These are phyloP conservation scores for Channa maculata DNA, from an alignment of 2,113 vertebrate species.

Conservation along the genomic window DNA sequence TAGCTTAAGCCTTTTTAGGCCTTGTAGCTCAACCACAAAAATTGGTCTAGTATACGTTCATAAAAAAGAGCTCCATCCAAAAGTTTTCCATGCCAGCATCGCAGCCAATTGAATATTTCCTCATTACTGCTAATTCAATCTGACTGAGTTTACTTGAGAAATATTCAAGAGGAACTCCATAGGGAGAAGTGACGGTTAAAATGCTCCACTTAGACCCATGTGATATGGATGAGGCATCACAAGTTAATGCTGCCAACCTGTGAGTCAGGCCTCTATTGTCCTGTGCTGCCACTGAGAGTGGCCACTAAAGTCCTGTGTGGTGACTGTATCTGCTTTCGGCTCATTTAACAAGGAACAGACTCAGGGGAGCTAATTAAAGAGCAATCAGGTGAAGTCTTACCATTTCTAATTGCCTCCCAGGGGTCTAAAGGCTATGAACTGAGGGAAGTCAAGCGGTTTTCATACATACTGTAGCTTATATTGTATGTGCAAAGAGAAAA, in stretches of 20 bases:
- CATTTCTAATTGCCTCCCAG: constrained; percentile 73
- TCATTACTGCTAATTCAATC: constrained; percentile 21
- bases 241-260: constrained; percentile 32
- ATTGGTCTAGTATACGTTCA: constrained; percentile 11
- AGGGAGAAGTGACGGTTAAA: neutral
- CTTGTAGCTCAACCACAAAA: constrained; percentile 36
- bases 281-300: constrained; percentile 23
- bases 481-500: neutral
- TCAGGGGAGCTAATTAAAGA: constrained; percentile 75
- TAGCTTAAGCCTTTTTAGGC: constrained; percentile 43
- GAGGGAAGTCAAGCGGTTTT: constrained; percentile 8
- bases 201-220: constrained; percentile 6
- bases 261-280: constrained; percentile 35
- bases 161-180: neutral
- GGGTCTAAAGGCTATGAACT: constrained; percentile 50
- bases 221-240: neutral
- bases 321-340: constrained; percentile 26
- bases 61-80: neutral
- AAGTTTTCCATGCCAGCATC: constrained; percentile 11
- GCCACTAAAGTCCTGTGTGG: constrained; percentile 36
- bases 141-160: constrained; percentile 19
- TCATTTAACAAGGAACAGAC: constrained; percentile 59
- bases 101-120: neutral
- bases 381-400: constrained; percentile 70
- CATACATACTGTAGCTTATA: neutral